phyloP scores from a whole-genome alignment of 2,113 vertebrate genomes.

The Propithecus coquereli region DNA sequence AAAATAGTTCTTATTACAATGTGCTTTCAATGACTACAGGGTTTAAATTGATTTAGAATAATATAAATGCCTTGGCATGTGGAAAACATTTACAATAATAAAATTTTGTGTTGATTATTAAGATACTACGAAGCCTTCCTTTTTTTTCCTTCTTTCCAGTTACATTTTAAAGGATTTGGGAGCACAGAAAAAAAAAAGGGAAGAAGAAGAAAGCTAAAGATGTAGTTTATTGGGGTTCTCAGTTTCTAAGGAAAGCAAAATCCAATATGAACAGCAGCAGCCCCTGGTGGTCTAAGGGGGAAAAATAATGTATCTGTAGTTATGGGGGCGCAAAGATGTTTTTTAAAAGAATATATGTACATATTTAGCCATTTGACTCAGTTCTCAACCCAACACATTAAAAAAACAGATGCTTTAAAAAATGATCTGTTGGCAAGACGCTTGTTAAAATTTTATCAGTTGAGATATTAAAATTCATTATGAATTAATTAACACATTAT shows the following conservation, averaged over 20 bases:
- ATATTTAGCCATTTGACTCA: conserved; percentile 83
- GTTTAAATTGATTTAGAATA: conserved; percentile 59
- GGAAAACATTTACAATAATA: conserved; percentile 17
- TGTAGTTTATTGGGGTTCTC: background rate
- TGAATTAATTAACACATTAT: conserved; percentile 83
- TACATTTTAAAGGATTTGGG: conserved; percentile 7
- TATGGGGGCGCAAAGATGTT: conserved; percentile 67
- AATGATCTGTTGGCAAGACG: conserved; percentile 81
- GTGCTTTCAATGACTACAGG: background rate
- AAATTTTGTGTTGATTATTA: background rate
- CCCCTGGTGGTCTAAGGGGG: conserved; percentile 80
- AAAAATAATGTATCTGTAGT: conserved; percentile 69
- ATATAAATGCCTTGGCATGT: conserved; percentile 32
- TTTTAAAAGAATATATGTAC: conserved; percentile 78
- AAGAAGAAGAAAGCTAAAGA: background rate
- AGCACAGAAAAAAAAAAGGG: background rate
- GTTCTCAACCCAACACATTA: conserved; percentile 78
- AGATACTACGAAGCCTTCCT: background rate
- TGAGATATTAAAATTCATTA: conserved; percentile 83
- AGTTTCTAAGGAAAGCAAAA: conserved; percentile 69
- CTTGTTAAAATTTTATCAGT: conserved; percentile 82
- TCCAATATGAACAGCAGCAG: conserved; percentile 78
- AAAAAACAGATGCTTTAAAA: conserved; percentile 84
- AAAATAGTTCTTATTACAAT: conserved; percentile 10
- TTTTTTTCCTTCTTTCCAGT: background rate